Percentiles rank a stretch among this genome's conserved stretches.
Evolutionary conservation across 1,140 invertebrate species (phyloP).

Genomic region (Bombus superbus): DNA sequence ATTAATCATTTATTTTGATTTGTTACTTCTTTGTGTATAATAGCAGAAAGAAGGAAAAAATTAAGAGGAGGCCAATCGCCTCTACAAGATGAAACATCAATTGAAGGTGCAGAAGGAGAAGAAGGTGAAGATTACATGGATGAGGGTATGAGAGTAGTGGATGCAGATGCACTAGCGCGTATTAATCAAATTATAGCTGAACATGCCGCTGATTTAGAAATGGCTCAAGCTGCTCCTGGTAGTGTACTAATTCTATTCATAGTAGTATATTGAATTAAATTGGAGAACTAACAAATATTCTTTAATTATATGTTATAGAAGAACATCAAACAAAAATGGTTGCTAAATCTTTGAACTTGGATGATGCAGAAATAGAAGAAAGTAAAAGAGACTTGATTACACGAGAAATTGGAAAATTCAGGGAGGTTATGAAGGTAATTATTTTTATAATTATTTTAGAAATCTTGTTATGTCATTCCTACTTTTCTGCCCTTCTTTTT

Average conservation of each 20-base stretch:
- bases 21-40: background rate
- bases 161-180: constrained; percentile 88
- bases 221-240: constrained; percentile 81
- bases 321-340: constrained; percentile 85
- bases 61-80: constrained; percentile 84
- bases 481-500: constrained; percentile 53
- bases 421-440: constrained; percentile 97
- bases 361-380: constrained; percentile 96
- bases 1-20: background rate
- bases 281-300: background rate
- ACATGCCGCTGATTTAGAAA: constrained; percentile 91
- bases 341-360: constrained; percentile 86
- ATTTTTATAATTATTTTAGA: constrained; percentile 53
- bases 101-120: constrained; percentile 82
- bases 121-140: constrained; percentile 90
- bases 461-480: constrained; percentile 56
- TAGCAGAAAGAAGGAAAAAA: constrained; percentile 85
- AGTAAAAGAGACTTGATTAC: constrained; percentile 98
- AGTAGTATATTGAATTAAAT: background rate
- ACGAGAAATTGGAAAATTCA: constrained; percentile 97
- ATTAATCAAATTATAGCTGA: constrained; percentile 92
- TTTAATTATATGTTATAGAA: constrained; percentile 78
- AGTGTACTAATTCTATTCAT: constrained; percentile 33
- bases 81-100: constrained; percentile 84
- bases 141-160: constrained; percentile 89